These are phyloP conservation scores for Andrena fulva DNA, from an alignment of 2,888 invertebrate genomes.

Conservation along the genomic window DNA sequence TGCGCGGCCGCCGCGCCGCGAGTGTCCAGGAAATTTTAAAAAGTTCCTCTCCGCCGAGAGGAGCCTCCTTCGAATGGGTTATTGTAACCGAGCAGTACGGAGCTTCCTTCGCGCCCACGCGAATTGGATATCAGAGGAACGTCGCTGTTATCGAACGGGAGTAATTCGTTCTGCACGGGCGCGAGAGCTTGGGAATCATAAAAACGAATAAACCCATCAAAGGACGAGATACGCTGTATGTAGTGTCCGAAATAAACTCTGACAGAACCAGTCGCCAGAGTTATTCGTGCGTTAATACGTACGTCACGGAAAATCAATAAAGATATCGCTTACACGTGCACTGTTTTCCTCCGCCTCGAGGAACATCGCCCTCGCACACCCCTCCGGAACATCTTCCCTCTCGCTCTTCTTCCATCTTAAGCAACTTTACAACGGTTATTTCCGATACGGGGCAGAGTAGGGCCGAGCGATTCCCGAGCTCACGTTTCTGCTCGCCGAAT, in stretches of 20 bases:
- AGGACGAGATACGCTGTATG: neutral
- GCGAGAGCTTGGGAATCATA: neutral
- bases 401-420: neutral
- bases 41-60: neutral
- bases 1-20: neutral
- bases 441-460: neutral
- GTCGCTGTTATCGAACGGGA: neutral
- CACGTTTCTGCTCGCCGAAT: neutral
- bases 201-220: neutral
- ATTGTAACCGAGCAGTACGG: neutral
- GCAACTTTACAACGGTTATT: neutral
- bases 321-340: conserved; percentile 34
- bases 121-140: neutral
- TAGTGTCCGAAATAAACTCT: neutral
- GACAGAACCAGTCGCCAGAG: conserved; percentile 17
- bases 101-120: neutral
- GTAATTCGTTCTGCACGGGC: neutral
- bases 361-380: neutral
- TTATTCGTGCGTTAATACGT: conserved; percentile 10
- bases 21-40: neutral
- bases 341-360: neutral
- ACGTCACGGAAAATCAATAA: conserved; percentile 37
- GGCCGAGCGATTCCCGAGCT: neutral
- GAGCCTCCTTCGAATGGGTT: neutral
- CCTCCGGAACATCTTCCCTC: neutral